Evolutionary conservation across 2,888 invertebrate species (phyloP).

Genomic region (Exephanes ischioxanthus): DNA sequence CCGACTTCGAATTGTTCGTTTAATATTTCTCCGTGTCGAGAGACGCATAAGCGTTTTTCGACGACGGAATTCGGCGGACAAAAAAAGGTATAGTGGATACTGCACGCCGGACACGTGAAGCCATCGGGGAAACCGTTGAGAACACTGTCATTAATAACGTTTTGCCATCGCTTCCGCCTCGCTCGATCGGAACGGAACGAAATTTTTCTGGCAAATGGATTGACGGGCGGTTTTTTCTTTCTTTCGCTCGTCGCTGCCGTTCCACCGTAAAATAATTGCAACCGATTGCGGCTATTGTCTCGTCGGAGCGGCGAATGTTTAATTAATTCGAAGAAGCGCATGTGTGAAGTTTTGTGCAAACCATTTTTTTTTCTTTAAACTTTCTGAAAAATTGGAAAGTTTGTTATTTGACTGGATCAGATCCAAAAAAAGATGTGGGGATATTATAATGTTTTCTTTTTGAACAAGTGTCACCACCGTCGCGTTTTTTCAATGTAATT

Average conservation of each 20-base stretch:
- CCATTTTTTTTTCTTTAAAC: not conserved
- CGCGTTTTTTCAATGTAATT: not conserved
- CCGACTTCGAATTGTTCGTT: constrained; percentile 61
- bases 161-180: constrained; percentile 41
- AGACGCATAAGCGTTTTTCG: constrained; percentile 63
- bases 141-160: constrained; percentile 62
- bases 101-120: constrained; percentile 7
- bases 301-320: not conserved
- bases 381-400: not conserved
- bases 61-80: constrained; percentile 9
- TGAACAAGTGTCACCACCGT: not conserved
- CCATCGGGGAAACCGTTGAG: constrained; percentile 49
- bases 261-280: constrained; percentile 20
- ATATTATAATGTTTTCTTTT: not conserved
- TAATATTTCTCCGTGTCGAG: constrained; percentile 55
- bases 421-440: too few species aligned
- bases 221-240: constrained; percentile 39
- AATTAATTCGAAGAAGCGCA: not conserved
- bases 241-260: not conserved
- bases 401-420: not conserved
- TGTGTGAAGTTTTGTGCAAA: not conserved
- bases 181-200: constrained; percentile 43
- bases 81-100: constrained; percentile 16
- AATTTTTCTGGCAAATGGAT: constrained; percentile 45
- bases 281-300: constrained; percentile 2